phyloP scores from a whole-genome alignment of 1,140 invertebrate species.

The Littorina saxatilis region DNA sequence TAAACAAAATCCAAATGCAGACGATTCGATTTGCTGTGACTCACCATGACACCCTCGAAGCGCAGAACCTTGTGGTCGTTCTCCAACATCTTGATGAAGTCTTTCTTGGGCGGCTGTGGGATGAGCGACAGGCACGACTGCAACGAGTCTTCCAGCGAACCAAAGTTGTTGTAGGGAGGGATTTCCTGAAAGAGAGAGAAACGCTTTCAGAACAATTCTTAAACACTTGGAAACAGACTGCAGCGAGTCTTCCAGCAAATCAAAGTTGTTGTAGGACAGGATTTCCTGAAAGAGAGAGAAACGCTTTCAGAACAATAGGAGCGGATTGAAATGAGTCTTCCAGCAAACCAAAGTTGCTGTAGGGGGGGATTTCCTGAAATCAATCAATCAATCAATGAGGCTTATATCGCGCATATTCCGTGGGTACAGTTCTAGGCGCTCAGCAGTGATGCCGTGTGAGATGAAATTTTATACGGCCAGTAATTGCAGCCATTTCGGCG shows the following conservation, averaged over 20 bases:
- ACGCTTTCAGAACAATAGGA: neutral
- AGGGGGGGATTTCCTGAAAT: conserved; percentile 82
- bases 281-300: conserved; percentile 71
- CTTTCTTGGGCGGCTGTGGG: conserved; percentile 83
- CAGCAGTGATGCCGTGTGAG: no score
- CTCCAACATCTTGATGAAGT: conserved; percentile 88
- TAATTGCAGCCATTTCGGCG: no score
- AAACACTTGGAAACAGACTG: no score
- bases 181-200: conserved; percentile 71
- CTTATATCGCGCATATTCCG: no score
- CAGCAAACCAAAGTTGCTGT: conserved; percentile 91
- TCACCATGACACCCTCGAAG: conserved; percentile 77
- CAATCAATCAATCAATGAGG: no score
- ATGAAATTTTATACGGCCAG: no score
- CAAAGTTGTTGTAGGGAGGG: conserved; percentile 93
- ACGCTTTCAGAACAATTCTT: neutral
- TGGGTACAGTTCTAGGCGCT: no score
- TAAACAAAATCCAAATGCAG: no score
- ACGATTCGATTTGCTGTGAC: no score
- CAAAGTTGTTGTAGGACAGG: conserved; percentile 93
- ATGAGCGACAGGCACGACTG: conserved; percentile 82
- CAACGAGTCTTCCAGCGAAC: conserved; percentile 87
- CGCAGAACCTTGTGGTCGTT: conserved; percentile 82
- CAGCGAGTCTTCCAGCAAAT: conserved; percentile 87
- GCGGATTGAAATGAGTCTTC: conserved; percentile 86